Evolutionary conservation across 2,888 invertebrate genomes (phyloP).

Genomic region (Herminia tarsipennalis): DNA sequence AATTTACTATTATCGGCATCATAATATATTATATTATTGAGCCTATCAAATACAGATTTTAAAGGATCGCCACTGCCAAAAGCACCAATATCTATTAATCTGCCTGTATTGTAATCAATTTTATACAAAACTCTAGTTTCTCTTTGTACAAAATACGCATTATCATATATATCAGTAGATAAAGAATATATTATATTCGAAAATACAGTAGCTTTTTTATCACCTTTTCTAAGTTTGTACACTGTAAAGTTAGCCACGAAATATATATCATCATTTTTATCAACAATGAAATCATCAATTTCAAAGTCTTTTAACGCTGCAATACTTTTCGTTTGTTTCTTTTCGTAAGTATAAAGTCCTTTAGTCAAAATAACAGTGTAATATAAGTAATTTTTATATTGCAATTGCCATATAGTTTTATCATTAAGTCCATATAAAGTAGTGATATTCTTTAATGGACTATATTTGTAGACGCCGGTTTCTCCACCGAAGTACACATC

Average conservation of each 20-base stretch:
- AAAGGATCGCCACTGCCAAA: constrained; percentile 57
- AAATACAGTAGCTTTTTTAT: constrained; percentile 50
- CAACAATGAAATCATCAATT: constrained; percentile 70
- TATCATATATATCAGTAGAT: constrained; percentile 58
- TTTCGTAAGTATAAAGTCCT: constrained; percentile 56
- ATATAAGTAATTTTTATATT: constrained; percentile 61
- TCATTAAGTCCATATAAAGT: constrained; percentile 51
- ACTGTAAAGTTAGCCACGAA: constrained; percentile 60
- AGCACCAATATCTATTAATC: constrained; percentile 57
- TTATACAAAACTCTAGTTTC: constrained; percentile 61
- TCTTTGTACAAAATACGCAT: constrained; percentile 62
- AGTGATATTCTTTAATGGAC: constrained; percentile 48
- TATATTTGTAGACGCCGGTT: constrained; percentile 61
- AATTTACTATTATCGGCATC: constrained; percentile 57
- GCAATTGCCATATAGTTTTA: constrained; percentile 69
- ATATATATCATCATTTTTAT: constrained; percentile 62
- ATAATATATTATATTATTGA: constrained; percentile 66
- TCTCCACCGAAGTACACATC: constrained; percentile 64
- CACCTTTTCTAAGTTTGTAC: constrained; percentile 58
- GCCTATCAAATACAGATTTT: constrained; percentile 62
- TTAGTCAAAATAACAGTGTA: constrained; percentile 57
- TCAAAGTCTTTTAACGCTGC: constrained; percentile 51
- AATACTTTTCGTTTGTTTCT: constrained; percentile 51
- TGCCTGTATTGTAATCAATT: constrained; percentile 53
- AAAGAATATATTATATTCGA: constrained; percentile 60